These are phyloP conservation scores for Napeogenes sylphis DNA, from an alignment of 2,888 invertebrate species.

Conservation along the genomic window DNA sequence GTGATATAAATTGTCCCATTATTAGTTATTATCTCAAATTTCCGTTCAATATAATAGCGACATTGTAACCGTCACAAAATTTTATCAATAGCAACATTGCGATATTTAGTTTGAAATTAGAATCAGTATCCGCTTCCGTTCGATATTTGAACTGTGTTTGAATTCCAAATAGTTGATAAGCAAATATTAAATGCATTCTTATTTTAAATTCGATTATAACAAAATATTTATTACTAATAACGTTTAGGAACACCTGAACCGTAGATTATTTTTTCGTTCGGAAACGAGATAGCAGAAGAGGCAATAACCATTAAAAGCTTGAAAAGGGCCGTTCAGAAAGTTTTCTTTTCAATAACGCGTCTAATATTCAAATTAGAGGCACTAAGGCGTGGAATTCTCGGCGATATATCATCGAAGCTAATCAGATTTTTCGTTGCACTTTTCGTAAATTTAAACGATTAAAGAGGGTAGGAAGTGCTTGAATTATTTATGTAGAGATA, in stretches of 20 bases:
- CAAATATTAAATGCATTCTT: slow-evolving; percentile 34
- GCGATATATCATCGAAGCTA: slow-evolving; percentile 74
- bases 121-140: slow-evolving; percentile 78
- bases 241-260: slow-evolving; percentile 47
- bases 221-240: slow-evolving; percentile 20
- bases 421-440: slow-evolving; percentile 65
- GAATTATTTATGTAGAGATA: slow-evolving; percentile 47
- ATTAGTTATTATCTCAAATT: slow-evolving; percentile 69
- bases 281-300: slow-evolving; percentile 52
- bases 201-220: slow-evolving; percentile 27
- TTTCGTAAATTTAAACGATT: slow-evolving; percentile 61
- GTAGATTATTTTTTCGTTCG: slow-evolving; percentile 42
- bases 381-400: slow-evolving; percentile 66
- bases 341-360: slow-evolving; percentile 78
- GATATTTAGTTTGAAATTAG: slow-evolving; percentile 75
- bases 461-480: slow-evolving; percentile 47
- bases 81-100: slow-evolving; percentile 74
- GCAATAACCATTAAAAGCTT: slow-evolving; percentile 75
- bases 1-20: slow-evolving; percentile 28
- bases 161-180: slow-evolving; percentile 67
- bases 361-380: slow-evolving; percentile 76
- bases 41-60: slow-evolving; percentile 71
- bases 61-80: slow-evolving; percentile 58
- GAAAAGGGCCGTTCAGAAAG: slow-evolving; percentile 67
- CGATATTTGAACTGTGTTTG: slow-evolving; percentile 68